Base-by-base conservation (phyloP, 2,113 vertebrate genomes). In the Myiozetetes cayanensis region DNA sequence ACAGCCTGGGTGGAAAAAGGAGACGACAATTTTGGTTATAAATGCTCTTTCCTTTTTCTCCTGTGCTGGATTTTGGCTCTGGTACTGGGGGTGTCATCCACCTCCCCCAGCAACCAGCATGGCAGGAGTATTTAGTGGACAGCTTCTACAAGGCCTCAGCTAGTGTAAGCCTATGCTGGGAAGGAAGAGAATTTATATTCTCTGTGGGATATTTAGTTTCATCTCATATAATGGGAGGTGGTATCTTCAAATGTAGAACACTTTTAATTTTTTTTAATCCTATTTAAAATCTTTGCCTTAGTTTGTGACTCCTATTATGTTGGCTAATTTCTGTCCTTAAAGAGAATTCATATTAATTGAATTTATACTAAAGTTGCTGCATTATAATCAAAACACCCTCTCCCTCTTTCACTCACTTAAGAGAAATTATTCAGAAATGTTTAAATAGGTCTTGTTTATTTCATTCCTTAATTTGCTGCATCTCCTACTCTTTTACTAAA, bases 71-170 rank as follows among this genome's bases (percentile, higher is more conserved):
- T 85, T 92, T 94, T 3, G 2, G n/a, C 84, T 0, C 0, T 49
- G 27, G 50, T 13, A 14, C 31, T 55, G 37, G 44, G 49, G 4
- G 7, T 43, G 55, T 71, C 43, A 50, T 62, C 39, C 0, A 2
- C 65, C 41, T 61, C 4, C n/a, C 15, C n/a, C 46, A 70, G 43
- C 1, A 2, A 19, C 1, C 1, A 22, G 15, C 0, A 0, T 72
- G 25, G 12, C 75, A 41, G 58, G 62, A 72, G 1, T 81, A 15
- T 43, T 92, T 63, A 87, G 43, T 56, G 31, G 33, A 21, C n/a
- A 79, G 37, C 47, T 93, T 73, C 62, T 85, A 12, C 30, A 55
- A 70, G 41, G 39, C 20, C 41, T 94, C n/a, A 68, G 44, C 22
- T 85, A 30, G 6, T 35, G 12, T 58, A 65, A 74, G 11, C n/a